These are phyloP conservation scores for Psilanteris sp. DNA, from an alignment of 1,140 invertebrate species.

Conservation along the genomic window DNA sequence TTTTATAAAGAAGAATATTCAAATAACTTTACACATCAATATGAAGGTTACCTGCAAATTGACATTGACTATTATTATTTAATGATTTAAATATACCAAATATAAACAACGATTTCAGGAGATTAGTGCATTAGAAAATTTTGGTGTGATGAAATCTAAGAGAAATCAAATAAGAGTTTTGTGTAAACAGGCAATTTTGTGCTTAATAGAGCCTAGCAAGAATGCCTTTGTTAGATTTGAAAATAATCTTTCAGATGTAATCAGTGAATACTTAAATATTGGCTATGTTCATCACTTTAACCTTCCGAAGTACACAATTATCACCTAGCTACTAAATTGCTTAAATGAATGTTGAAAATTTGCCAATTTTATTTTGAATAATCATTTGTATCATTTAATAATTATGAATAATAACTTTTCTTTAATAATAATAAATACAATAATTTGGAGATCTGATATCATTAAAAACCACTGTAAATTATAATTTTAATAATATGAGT, in stretches of 20 bases:
- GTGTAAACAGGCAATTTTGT: constrained; percentile 66
- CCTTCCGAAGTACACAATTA: constrained; percentile 52
- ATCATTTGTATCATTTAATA: no score
- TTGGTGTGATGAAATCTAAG: constrained; percentile 36
- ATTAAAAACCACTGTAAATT: no score
- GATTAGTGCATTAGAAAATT: constrained; percentile 3
- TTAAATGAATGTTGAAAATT: no score
- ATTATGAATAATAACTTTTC: no score
- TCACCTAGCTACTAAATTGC: no score
- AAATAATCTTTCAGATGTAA: constrained; percentile 50
- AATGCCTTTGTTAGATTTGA: constrained; percentile 63
- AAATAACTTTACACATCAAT: constrained; percentile 58
- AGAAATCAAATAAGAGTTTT: constrained; percentile 46
- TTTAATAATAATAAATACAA: no score
- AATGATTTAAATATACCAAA: background rate
- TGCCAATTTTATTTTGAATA: no score
- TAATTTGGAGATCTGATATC: no score
- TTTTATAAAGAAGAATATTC: constrained; percentile 58
- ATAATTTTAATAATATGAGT: no score
- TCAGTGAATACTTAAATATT: constrained; percentile 38
- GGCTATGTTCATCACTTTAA: constrained; percentile 64
- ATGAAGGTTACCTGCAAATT: constrained; percentile 52
- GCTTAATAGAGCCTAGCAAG: constrained; percentile 67
- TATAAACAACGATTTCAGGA: constrained; percentile 26
- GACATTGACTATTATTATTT: no score